A percentile compares a stretch with the other conserved stretches of the same genome.
phyloP scores from a whole-genome alignment of 2,113 vertebrate genomes.

The Tenrec ecaudatus region DNA sequence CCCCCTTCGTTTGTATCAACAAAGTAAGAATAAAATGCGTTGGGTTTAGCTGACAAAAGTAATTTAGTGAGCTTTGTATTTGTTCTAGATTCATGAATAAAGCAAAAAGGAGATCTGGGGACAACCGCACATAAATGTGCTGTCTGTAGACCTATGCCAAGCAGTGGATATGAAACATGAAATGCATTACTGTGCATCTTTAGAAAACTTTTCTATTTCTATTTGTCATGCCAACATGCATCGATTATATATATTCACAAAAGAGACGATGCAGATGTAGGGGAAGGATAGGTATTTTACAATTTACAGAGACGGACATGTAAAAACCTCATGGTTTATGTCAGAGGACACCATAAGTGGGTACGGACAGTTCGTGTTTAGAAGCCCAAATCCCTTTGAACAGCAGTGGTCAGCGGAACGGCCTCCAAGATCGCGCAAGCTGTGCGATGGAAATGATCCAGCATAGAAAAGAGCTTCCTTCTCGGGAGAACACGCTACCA shows the following conservation, averaged over 20 bases:
- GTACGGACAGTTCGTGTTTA: too few species aligned
- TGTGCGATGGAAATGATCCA: not conserved
- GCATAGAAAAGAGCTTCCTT: not conserved
- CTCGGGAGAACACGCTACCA: not conserved
- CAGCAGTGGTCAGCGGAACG: not conserved
- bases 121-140: not conserved
- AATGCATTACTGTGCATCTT: not conserved
- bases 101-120: not conserved
- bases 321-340: not conserved
- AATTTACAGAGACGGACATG: not conserved
- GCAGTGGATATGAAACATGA: not conserved
- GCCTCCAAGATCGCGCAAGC: rapidly evolving
- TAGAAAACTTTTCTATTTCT: conserved; percentile 3
- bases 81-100: not conserved
- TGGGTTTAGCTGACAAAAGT: not conserved
- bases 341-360: not conserved
- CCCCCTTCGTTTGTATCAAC: not conserved
- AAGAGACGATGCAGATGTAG: not conserved
- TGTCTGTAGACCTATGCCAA: not conserved
- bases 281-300: not conserved
- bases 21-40: not conserved
- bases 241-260: not conserved
- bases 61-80: not conserved
- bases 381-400: not conserved
- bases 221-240: not conserved